Percentiles rank a stretch among this genome's conserved stretches.
These are phyloP conservation scores for Drosophila eugracilis DNA, from an alignment of 1,140 invertebrate species.

Conservation along the genomic window DNA sequence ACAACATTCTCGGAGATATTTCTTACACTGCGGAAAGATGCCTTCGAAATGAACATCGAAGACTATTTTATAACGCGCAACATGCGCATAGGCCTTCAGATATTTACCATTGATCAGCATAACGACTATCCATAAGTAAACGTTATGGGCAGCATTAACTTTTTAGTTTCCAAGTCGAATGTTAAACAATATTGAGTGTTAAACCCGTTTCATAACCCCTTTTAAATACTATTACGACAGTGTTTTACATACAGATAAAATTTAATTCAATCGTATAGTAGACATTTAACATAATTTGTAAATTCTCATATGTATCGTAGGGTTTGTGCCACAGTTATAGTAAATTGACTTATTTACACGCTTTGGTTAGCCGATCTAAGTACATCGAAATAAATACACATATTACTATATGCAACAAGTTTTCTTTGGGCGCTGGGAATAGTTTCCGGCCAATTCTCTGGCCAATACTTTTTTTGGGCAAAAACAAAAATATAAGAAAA, in stretches of 20 bases:
- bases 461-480: constrained; percentile 8
- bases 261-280: constrained; percentile 40
- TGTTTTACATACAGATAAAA: constrained; percentile 35
- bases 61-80: constrained; percentile 64
- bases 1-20: constrained; percentile 55
- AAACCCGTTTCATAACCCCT: too few relatives aligned
- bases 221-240: neutral
- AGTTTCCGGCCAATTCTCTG: constrained; percentile 3
- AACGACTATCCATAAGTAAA: neutral
- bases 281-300: constrained; percentile 44
- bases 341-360: constrained; percentile 49
- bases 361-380: constrained; percentile 27
- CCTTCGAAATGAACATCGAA: constrained; percentile 67
- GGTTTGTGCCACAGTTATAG: constrained; percentile 44
- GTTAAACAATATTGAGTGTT: too few relatives aligned
- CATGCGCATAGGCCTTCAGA: constrained; percentile 11
- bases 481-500: neutral
- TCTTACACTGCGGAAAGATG: constrained; percentile 47
- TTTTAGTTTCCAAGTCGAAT: too few relatives aligned
- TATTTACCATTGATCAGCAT: neutral
- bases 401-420: constrained; percentile 17
- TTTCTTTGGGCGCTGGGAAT: constrained; percentile 23
- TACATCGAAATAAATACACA: constrained; percentile 34
- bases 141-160: too few relatives aligned
- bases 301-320: constrained; percentile 51